Evolutionary conservation across 2,888 invertebrate genomes (phyloP).

Genomic region (Mythimna lalbum): DNA sequence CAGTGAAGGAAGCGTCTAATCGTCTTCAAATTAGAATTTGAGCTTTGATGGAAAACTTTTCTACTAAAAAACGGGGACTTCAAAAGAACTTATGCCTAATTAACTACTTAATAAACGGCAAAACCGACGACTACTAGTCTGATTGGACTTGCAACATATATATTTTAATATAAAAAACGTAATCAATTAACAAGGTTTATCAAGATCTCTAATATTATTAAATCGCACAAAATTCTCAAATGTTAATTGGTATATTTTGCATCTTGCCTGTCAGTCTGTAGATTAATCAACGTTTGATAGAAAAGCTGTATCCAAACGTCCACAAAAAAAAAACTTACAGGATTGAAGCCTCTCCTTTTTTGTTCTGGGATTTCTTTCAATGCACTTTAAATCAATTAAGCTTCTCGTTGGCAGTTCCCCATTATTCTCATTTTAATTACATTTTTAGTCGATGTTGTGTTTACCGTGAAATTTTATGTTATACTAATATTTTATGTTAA

Average conservation of each 20-base stretch:
- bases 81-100: slow-evolving; percentile 48
- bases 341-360: too few species aligned
- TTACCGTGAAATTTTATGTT: neutral
- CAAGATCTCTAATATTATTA: slow-evolving; percentile 23
- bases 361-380: neutral
- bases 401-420: neutral
- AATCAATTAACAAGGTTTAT: slow-evolving; percentile 33
- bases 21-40: slow-evolving; percentile 61
- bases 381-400: neutral
- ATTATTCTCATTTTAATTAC: neutral
- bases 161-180: slow-evolving; percentile 13
- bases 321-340: neutral
- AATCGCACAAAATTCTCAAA: slow-evolving; percentile 3
- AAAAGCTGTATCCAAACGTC: neutral
- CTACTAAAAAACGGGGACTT: slow-evolving; percentile 38
- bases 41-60: slow-evolving; percentile 59
- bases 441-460: neutral
- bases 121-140: slow-evolving; percentile 34
- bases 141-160: slow-evolving; percentile 32
- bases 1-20: slow-evolving; percentile 61
- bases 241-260: slow-evolving; percentile 23
- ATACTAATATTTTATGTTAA: neutral
- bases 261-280: neutral
- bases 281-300: neutral
- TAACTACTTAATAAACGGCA: slow-evolving; percentile 40